Percentiles rank a stretch among this genome's conserved stretches.
These are phyloP conservation scores for Drosophila neocordata DNA, from an alignment of 1,140 invertebrate species.

Conservation along the genomic window DNA sequence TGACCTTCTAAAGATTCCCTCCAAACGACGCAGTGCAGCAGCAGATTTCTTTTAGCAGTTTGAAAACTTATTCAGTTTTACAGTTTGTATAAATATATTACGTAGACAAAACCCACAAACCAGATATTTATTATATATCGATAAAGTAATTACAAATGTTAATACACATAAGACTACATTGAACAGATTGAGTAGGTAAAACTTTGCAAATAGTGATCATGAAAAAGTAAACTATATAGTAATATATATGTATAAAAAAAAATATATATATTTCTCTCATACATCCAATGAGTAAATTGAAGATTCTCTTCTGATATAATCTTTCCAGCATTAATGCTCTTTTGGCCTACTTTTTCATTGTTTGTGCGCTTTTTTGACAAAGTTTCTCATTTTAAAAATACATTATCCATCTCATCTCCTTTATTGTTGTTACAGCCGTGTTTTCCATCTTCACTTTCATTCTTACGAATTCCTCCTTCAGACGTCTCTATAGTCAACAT, in stretches of 20 bases:
- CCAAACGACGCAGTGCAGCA: constrained; percentile 86
- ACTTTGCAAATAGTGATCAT: no score
- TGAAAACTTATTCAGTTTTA: constrained; percentile 19
- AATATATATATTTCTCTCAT: no score
- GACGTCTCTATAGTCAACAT: constrained; percentile 93
- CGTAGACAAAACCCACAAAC: background rate
- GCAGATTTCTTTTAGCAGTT: constrained; percentile 83
- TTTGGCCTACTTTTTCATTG: no score
- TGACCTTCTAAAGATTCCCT: constrained; percentile 90
- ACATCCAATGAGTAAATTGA: no score
- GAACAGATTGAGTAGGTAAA: background rate
- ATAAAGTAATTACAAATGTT: background rate
- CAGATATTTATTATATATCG: background rate
- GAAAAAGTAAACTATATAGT: no score
- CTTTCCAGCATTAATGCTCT: no score
- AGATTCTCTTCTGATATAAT: no score
- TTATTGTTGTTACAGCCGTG: no score
- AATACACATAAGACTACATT: background rate
- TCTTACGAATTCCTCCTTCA: background rate
- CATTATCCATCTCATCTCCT: no score
- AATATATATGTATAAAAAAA: background rate
- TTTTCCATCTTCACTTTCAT: no score
- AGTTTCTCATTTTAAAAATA: no score
- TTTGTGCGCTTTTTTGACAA: no score
- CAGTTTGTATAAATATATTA: constrained; percentile 3